Evolutionary conservation across 2,797 vertebrate species (phyloP), one percentile per base, ranked within the genome.

Genomic region (Emys orbicularis): DNA sequence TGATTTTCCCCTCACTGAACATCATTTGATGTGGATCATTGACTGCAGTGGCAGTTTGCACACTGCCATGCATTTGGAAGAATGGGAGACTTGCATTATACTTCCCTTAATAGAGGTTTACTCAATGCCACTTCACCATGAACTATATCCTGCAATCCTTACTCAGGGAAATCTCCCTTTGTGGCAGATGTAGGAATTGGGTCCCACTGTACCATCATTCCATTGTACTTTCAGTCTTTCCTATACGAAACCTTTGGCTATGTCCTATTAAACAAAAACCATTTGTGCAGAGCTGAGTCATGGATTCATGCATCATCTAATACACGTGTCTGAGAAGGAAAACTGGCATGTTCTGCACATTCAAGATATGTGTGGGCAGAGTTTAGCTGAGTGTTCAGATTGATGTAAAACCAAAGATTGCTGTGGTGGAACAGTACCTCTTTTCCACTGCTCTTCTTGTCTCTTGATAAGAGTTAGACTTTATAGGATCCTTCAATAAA

Each of bases 211-310:
- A 44, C 41, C 41, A 54, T 23, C 27, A 1, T 90, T 49, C 47
- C 47, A 5, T 12, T 65, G 72, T 59, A 81, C 80, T 41, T 84
- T 84, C 29, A 21, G 41, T 13, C 44, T 94, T 79, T n/a, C 84
- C 23, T 8, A 82, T 77, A 1, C 65, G 56, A 82, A 5, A 50
- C 23, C 92, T 90, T 90, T 3, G 89, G 56, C 83, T 86, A 5
- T 31, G 52, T 37, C 95, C 89, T 79, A 56, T 92, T 84, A 90
- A 92, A 83, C 50, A 93, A 61, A 61, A 23, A 74, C 27, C 86
- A 87, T 68, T 76, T 83, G 31, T 19, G 81, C 91, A 87, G 92
- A 90, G 84, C 91, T 95, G 94, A 94, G 74, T 96, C 96, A 93
- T 21, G 47, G 57, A 59, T 91, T 80, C 82, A 83, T 90, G 90